A percentile compares a stretch with the other conserved stretches of the same genome.
Evolutionary conservation across 2,113 vertebrate species (phyloP).

Genomic region (Nyctereutes procyonoides): DNA sequence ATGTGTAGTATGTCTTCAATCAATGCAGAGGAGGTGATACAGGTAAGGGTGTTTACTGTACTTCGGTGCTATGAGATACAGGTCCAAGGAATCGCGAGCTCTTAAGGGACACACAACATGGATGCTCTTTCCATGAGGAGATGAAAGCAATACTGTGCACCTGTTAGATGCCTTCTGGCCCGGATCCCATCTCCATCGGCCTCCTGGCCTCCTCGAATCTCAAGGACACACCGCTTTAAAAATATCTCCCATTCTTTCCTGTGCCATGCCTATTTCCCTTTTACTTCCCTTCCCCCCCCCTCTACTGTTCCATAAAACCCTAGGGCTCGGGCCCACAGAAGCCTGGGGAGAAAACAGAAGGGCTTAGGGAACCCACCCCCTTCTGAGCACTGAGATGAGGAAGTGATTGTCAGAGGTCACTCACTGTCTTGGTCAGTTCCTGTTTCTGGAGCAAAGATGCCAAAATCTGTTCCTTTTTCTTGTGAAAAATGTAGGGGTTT

Average conservation of each 20-base stretch:
- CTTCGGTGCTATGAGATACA: neutral
- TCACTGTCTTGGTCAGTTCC: conserved; percentile 78
- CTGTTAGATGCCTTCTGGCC: neutral
- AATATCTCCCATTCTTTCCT: neutral
- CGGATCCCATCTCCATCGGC: neutral
- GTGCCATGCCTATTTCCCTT: neutral
- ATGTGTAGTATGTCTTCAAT: neutral
- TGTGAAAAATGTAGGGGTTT: conserved; percentile 69
- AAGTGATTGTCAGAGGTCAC: conserved; percentile 65
- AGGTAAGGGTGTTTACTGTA: neutral
- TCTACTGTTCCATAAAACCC: neutral
- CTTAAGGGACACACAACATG: neutral
- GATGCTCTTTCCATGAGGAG: neutral
- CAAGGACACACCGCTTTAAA: neutral
- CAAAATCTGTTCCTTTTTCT: conserved; percentile 81
- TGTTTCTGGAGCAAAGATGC: conserved; percentile 75
- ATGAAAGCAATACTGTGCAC: neutral
- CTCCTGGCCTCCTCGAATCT: neutral
- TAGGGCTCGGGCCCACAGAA: neutral
- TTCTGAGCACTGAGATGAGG: conserved; percentile 38
- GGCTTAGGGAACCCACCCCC: neutral
- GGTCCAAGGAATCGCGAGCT: neutral
- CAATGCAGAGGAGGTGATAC: neutral
- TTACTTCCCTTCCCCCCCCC: neutral
- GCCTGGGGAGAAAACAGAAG: neutral